Evolutionary conservation across 2,888 invertebrate genomes (phyloP).

Genomic region (Nephrotoma guestfalica): DNA sequence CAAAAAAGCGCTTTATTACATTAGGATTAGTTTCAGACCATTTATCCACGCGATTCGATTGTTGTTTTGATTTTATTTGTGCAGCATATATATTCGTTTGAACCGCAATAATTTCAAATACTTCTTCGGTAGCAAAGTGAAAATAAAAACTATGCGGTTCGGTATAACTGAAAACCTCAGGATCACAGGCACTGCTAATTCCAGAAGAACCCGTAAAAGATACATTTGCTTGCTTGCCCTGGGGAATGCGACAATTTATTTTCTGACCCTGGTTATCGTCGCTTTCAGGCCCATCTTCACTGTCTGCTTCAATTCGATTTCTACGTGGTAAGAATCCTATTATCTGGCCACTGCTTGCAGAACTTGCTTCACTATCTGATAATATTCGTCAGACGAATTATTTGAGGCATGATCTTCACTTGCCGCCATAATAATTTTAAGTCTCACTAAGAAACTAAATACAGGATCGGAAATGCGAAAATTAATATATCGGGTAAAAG

Average conservation of each 20-base stretch:
- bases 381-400: not conserved
- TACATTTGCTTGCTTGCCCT: conserved; percentile 5
- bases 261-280: conserved; percentile 2
- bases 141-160: not conserved
- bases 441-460: too few relatives aligned
- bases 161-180: conserved; percentile 6
- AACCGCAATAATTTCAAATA: conserved; percentile 7
- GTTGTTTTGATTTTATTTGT: too few relatives aligned
- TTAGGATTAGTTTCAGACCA: too few relatives aligned
- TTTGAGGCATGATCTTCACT: too few relatives aligned
- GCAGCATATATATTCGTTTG: conserved; percentile 8
- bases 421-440: too few relatives aligned
- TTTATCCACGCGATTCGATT: conserved; percentile 6
- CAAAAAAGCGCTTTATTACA: conserved; percentile 8
- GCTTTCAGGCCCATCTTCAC: too few relatives aligned
- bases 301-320: not conserved
- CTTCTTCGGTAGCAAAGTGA: conserved; percentile 7
- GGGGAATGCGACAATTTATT: conserved; percentile 4
- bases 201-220: conserved; percentile 6
- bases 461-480: too few relatives aligned
- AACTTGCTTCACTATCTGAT: conserved; percentile 6
- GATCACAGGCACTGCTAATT: conserved; percentile 6
- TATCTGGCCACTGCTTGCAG: conserved; percentile 3
- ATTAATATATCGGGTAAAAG: too few relatives aligned
- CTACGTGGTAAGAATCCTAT: not conserved